A percentile compares a stretch with the other conserved stretches of the same genome.
Conservation (phyloP, 2,797 vertebrate genomes). For the Mormyrus proboscirostris region DNA sequence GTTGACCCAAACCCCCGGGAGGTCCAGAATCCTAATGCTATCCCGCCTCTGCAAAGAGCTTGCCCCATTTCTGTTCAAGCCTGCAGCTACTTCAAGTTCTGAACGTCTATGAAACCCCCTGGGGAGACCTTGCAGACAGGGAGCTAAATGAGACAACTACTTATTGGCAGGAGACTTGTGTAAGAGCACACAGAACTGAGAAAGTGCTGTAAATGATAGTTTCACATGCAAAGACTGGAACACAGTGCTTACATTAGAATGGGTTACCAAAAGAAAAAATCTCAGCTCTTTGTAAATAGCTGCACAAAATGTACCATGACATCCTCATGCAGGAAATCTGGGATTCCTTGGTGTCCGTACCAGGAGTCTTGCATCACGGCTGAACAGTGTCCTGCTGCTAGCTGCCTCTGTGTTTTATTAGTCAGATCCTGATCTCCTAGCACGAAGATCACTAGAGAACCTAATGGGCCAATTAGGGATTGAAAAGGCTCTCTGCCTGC, state of each 20-base stretch:
- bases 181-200: neutral
- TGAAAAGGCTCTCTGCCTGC: constrained; percentile 45
- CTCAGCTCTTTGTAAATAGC: neutral
- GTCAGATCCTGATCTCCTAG: constrained; percentile 29
- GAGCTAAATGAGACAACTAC: neutral
- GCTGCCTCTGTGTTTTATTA: constrained; percentile 38
- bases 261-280: neutral
- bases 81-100: constrained; percentile 10
- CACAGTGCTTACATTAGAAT: neutral
- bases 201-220: neutral
- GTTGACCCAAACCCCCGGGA: neutral
- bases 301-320: neutral
- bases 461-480: constrained; percentile 66
- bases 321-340: neutral
- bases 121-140: neutral
- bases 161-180: neutral
- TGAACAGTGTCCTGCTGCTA: neutral
- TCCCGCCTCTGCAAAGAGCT: neutral
- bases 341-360: neutral
- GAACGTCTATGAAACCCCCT: neutral
- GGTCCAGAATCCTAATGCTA: neutral
- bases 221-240: neutral
- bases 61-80: neutral
- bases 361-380: neutral
- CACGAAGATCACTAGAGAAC: constrained; percentile 43